Evolutionary conservation across 2,888 invertebrate genomes (phyloP), one percentile per base, ranked within the genome.

Genomic region (Cephus rjabovi): DNA sequence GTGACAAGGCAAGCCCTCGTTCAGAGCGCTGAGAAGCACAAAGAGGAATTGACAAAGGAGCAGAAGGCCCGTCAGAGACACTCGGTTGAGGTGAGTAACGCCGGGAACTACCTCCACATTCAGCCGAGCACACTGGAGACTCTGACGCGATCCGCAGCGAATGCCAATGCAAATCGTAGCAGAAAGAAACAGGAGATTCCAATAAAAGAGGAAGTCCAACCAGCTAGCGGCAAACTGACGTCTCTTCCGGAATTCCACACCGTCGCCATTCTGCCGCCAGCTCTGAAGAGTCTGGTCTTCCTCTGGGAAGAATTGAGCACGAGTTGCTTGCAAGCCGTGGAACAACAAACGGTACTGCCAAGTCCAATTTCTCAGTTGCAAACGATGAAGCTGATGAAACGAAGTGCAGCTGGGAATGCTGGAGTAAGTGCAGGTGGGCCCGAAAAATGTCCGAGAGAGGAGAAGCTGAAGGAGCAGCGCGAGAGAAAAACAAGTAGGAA

Each of bases 281-380:
- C 98, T 0, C 91, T 98, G 75, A 96, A 97, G 76, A 97, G 97
- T 77, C 92, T 98, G 12, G 97, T 98, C 0, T 95, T 95, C 78
- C 92, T 98, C 40, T 98, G 98, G 98, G 98, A 98, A 88, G 96
- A 97, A 77, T 93, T 98, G 33, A 95, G 95, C 74, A 90, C 92
- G 6, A 95, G 93, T 86, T 95, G 95, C 83, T 91, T 95, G n/a
- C 95, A 95, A 79, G 94, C 95, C 1, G 94, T 95, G 79, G 92
- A 93, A 34, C 94, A 95, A 84, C 95, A 95, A 81, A 92, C 94
- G 75, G 92, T 94, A 6, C 88, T 94, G n/a, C 93, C 94, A 0
- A 94, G 94, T 87, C 95, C 95, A 0, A 93, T 85, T 80, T 87
- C 83, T 0, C 88, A 86, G 77, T 85, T 87, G 37, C 86, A 86